These are phyloP conservation scores for Gymnocephalus cernua DNA, from an alignment of 2,113 vertebrate genomes.

Conservation along the genomic window DNA sequence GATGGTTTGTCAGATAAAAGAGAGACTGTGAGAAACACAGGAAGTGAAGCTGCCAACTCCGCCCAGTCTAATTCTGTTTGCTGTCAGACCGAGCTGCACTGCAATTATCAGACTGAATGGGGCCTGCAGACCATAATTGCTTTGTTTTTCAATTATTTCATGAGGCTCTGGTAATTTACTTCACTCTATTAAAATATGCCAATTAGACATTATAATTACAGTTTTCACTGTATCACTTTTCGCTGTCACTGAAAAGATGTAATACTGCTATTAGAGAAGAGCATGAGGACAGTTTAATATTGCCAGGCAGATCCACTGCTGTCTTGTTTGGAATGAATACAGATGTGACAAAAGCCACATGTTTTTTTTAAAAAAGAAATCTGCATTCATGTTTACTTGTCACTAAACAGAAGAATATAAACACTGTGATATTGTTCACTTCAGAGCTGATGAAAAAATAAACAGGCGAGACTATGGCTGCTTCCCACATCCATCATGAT, in stretches of 20 bases:
- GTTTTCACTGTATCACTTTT: conserved; percentile 84
- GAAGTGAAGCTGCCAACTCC: conserved; percentile 68
- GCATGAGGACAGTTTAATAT: conserved; percentile 62
- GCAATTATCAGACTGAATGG: conserved; percentile 84
- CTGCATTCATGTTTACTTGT: background rate
- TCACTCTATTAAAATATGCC: conserved; percentile 85
- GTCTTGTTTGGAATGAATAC: conserved; percentile 17
- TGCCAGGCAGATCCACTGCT: conserved; percentile 60
- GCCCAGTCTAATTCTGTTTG: conserved; percentile 81
- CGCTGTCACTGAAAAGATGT: conserved; percentile 77
- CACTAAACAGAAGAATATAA: background rate
- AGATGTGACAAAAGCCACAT: conserved; percentile 1
- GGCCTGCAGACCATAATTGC: conserved; percentile 82
- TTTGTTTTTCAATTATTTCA: conserved; percentile 87
- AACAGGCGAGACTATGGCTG: background rate
- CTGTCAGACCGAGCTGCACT: conserved; percentile 77
- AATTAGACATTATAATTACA: conserved; percentile 87
- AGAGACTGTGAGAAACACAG: conserved; percentile 50
- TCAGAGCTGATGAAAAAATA: background rate
- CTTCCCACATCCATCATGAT: background rate
- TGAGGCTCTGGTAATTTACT: conserved; percentile 85
- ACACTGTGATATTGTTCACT: background rate
- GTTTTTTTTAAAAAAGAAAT: background rate
- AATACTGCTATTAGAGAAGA: conserved; percentile 79
- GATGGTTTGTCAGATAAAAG: conserved; percentile 37